Conservation (phyloP, 2,888 invertebrate genomes). For the Trisateles emortualis region DNA sequence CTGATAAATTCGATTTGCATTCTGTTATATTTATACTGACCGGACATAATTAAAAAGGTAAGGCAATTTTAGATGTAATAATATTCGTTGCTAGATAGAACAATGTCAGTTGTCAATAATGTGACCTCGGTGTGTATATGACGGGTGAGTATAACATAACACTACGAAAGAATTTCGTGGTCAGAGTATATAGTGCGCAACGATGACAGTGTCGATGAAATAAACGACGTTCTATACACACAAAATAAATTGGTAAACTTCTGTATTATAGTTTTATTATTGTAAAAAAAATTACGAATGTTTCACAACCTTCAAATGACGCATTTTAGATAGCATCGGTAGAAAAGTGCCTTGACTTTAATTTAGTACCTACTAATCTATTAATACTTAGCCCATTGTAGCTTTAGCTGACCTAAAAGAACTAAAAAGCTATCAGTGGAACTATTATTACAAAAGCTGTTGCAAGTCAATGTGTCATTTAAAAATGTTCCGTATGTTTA, state of each 20-base stretch:
- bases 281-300: conserved; percentile 17
- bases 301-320: conserved; percentile 21
- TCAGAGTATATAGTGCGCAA: conserved; percentile 75
- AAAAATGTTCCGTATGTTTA: conserved; percentile 15
- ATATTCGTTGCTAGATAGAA: conserved; percentile 65
- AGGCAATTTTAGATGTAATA: conserved; percentile 60
- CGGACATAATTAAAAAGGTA: conserved; percentile 82
- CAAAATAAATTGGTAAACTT: conserved; percentile 5
- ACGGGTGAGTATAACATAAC: conserved; percentile 63
- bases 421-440: conserved; percentile 24
- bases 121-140: conserved; percentile 76
- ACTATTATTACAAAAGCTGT: conserved; percentile 33
- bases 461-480: neutral
- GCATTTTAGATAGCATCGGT: conserved; percentile 24
- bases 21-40: conserved; percentile 77
- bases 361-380: conserved; percentile 28
- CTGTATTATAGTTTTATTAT: conserved; percentile 15
- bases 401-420: conserved; percentile 39
- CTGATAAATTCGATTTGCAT: conserved; percentile 53
- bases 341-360: conserved; percentile 34
- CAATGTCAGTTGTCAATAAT: conserved; percentile 82
- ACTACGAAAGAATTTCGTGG: conserved; percentile 75
- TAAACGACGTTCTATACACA: conserved; percentile 23
- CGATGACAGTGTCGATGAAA: conserved; percentile 48
- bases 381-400: conserved; percentile 30